Conservation (phyloP, 92 coral and sea anemone species). For the Anthopleura xanthogrammica region DNA sequence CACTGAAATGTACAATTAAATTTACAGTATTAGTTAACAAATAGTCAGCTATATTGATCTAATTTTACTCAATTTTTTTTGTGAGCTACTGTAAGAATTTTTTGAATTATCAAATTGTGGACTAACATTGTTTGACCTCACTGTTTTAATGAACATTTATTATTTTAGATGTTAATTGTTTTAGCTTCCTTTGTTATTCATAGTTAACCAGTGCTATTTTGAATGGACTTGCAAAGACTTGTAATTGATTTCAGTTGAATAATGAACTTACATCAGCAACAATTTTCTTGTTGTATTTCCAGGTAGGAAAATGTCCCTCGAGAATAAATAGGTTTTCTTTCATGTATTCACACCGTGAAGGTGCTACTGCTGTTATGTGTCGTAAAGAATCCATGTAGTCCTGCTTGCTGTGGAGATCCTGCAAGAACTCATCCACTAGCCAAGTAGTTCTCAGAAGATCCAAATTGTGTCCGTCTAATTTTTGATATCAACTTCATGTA, state of each 20-base stretch:
- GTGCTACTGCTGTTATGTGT: slow-evolving; percentile 26
- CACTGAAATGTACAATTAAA: not conserved
- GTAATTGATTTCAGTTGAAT: too few relatives aligned
- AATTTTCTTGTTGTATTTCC: slow-evolving; percentile 42
- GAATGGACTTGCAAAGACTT: too few relatives aligned
- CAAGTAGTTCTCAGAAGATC: slow-evolving; percentile 30
- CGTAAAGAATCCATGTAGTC: slow-evolving; percentile 37
- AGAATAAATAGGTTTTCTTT: slow-evolving; percentile 13
- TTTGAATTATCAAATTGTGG: too few relatives aligned
- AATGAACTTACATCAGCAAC: not conserved
- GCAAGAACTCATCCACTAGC: slow-evolving; percentile 47
- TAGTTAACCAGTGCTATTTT: too few relatives aligned
- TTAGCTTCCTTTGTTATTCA: too few relatives aligned
- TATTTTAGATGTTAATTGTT: too few relatives aligned
- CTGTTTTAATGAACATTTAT: too few relatives aligned
- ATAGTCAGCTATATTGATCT: too few relatives aligned
- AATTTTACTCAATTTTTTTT: rapidly evolving
- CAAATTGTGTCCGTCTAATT: not conserved
- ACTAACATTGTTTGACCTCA: too few relatives aligned
- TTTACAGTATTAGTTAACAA: too few relatives aligned
- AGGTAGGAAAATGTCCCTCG: slow-evolving; percentile 49
- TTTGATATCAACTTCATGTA: too few relatives aligned
- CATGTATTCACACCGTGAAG: slow-evolving; percentile 6
- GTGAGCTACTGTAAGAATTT: too few relatives aligned
- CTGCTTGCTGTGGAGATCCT: slow-evolving; percentile 26